Percentiles rank a stretch among this genome's conserved stretches.
phyloP scores from a whole-genome alignment of 2,888 invertebrate species.

The Callosobruchus maculatus region DNA sequence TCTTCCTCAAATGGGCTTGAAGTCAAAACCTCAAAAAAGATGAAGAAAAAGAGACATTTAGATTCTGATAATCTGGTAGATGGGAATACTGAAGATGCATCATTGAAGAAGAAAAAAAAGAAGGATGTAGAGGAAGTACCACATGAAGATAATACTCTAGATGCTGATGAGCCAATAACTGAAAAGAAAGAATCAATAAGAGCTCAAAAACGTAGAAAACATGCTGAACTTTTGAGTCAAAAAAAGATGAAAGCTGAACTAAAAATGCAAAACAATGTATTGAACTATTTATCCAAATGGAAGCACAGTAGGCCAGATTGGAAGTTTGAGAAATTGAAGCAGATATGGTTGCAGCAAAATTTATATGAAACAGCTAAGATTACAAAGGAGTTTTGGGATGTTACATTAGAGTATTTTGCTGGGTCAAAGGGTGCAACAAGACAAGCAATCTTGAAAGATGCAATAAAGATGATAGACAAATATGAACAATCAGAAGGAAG shows the following conservation, averaged over 20 bases:
- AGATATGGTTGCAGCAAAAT: conserved; percentile 71
- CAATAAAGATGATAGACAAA: conserved; percentile 59
- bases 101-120: conserved; percentile 6
- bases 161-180: conserved; percentile 19
- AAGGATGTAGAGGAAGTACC: not conserved
- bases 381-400: conserved; percentile 61
- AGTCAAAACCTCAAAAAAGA: not conserved
- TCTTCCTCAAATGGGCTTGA: conserved; percentile 5
- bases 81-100: conserved; percentile 1
- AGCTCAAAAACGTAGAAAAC: conserved; percentile 62
- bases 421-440: conserved; percentile 66
- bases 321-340: conserved; percentile 78
- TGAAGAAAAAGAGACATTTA: conserved; percentile 1
- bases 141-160: conserved; percentile 1
- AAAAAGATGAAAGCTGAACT: conserved; percentile 55
- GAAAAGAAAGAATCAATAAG: conserved; percentile 56
- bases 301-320: conserved; percentile 65
- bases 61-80: not conserved
- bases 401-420: conserved; percentile 67
- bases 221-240: conserved; percentile 55
- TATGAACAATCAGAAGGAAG: conserved; percentile 57
- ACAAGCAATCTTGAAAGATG: conserved; percentile 59
- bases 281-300: conserved; percentile 71
- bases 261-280: conserved; percentile 58
- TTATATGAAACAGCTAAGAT: conserved; percentile 61